Base-by-base conservation (phyloP, 2,113 vertebrate genomes). In the Ceuthmochares aereus region DNA sequence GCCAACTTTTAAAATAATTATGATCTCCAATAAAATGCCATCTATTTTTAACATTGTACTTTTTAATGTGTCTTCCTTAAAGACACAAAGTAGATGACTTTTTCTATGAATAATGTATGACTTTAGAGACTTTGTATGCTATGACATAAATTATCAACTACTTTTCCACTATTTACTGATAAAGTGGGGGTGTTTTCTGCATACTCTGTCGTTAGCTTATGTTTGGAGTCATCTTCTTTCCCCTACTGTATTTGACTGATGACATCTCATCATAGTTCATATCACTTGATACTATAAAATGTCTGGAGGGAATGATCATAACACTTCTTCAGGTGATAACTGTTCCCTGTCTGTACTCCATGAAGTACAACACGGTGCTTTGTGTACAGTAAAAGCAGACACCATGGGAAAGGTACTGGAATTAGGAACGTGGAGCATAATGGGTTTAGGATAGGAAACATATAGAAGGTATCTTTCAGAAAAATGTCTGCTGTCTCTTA, bases 1-100 rank as follows among this genome's bases (percentile, higher is more conserved):
- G 96, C 91, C 96, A 96, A 93, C 90, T 98, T 97, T 97, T 97
- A 85, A 96, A 96, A 97, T 98, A 97, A 98, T 96, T 96, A 97
- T 92, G 91, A 96, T 97, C 95, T 94, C 93, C 90, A 92, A 97
- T 87, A 98, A 97, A 98, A 97, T 97, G 89, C 86, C 89, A 96
- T 96, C 95, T 97, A 95, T 98, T 98, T 98, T 98, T 95, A 96
- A 97, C 94, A 91, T 72, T 87, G 87, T 94, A 86, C 95, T 98
- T 97, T 96, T 96, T 94, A 97, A 87, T 81, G 93, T 78, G 92
- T 96, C 95, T 95, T 91, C 97, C 96, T 89, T 91, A 96, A 97
- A 96, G 97, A 95, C 90, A 93, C 93, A 96, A 94, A 97, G 94
- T 91, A 94, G 72, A 85, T 94, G 42, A 94, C 84, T 91, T 92